Conservation (phyloP, 2,113 vertebrate genomes). For the Spheniscus mendiculus region DNA sequence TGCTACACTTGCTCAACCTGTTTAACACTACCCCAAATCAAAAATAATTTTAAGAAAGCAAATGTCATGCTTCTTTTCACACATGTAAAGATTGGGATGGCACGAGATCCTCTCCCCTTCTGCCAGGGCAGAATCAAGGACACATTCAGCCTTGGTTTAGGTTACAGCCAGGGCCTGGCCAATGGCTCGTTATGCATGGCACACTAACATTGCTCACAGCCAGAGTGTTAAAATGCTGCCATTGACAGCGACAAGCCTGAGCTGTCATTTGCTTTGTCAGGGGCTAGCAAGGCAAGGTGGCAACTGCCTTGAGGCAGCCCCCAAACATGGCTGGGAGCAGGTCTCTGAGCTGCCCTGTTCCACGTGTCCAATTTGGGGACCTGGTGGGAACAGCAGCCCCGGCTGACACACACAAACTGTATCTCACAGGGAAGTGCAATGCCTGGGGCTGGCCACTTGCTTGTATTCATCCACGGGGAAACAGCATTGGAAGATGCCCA, state of each 20-base stretch:
- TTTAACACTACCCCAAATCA: not conserved
- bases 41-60: not conserved
- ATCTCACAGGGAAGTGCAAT: not conserved
- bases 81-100: not conserved
- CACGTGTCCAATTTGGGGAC: fast-evolving
- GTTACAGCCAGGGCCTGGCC: not conserved
- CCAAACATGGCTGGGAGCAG: not conserved
- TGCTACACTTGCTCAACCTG: not conserved
- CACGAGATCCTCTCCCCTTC: not conserved
- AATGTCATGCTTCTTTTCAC: not conserved
- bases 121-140: not conserved
- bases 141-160: not conserved
- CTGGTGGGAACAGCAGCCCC: not conserved
- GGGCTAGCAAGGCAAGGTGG: not conserved
- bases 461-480: not conserved
- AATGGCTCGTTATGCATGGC: not conserved
- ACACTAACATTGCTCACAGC: not conserved
- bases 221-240: not conserved
- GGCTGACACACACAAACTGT: not conserved
- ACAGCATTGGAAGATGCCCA: not conserved
- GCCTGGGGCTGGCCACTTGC: not conserved
- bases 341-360: not conserved
- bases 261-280: not conserved
- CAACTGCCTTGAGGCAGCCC: not conserved
- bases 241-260: not conserved